Base-by-base conservation (phyloP, 2,797 vertebrate genomes). In the Lates japonicus region DNA sequence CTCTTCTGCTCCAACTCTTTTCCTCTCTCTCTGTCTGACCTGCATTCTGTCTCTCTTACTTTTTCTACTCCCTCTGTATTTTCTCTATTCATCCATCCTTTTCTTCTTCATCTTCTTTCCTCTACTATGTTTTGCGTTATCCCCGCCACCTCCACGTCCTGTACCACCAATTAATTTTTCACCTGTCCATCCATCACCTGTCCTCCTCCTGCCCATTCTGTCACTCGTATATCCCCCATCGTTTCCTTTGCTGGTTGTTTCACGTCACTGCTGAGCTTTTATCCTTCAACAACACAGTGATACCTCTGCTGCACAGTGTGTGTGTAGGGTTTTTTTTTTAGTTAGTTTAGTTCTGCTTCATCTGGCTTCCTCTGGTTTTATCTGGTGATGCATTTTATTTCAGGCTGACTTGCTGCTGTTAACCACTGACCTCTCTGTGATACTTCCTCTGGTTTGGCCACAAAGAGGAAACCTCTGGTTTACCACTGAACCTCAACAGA, bases 151-250 rank as follows among this genome's bases (percentile, higher is more conserved):
- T 64, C 17, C n/a, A n/a, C 7, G 22, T 66, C 41, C 44, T 20
- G 3, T 25, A 61, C 19, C 74, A 16, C 49, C 62, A 29, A 6
- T 25, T n/a, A n/a, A n/a, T 48, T 22, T 2, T 49, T 52, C 41
- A 0, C 13, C 5, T 16, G 22, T 55, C 58, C 4, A 0, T 72
- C 63, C 20, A 2, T 83, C 44, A n/a, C 42, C 63, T 46, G 3
- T 54, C 52, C 20, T 76, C 0, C 41, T 11, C 39, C 8, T 22
- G 14, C 0, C 37, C 39, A 0, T 61, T 44, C 58, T 49, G 14
- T 74, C 78, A 62, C 80, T 52, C 73, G 67, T 79, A 62, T 83
- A 48, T 86, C 84, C 20, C 25, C 80, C 86, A 62, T 41, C 80
- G 2, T 81, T 71, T 72, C 63, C 35, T 59, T 31, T 44, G 0